Conservation (phyloP, 2,888 invertebrate species). For the Creontiades dilutus region DNA sequence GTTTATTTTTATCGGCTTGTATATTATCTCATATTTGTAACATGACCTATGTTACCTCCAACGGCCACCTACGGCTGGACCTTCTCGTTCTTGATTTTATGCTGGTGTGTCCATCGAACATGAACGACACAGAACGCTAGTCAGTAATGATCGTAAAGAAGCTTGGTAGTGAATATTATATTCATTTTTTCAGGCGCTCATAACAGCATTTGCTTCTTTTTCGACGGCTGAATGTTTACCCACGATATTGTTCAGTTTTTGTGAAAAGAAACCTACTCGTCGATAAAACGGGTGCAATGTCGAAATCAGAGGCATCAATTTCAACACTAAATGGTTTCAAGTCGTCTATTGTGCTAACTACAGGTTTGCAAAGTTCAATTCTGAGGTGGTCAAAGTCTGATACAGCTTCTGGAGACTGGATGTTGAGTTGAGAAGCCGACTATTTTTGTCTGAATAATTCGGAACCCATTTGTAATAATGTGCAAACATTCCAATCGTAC, state of each 20-base stretch:
- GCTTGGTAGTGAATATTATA: neutral
- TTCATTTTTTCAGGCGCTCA: constrained; percentile 20
- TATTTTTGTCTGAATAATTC: no score
- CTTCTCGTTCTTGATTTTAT: no score
- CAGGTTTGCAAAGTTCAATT: no score
- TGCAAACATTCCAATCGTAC: no score
- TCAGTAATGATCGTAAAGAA: constrained; percentile 22
- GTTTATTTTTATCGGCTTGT: constrained; percentile 73
- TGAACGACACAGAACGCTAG: neutral
- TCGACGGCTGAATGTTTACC: constrained; percentile 10
- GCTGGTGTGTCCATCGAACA: neutral
- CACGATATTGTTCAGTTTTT: constrained; percentile 19
- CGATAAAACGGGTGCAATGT: neutral
- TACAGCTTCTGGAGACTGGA: no score
- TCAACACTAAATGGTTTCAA: constrained; percentile 29
- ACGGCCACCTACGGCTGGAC: neutral
- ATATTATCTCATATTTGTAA: constrained; percentile 71
- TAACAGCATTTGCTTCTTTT: constrained; percentile 47
- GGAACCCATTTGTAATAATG: no score
- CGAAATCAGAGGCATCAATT: constrained; percentile 54
- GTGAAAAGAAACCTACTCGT: constrained; percentile 53
- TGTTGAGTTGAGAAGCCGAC: no score
- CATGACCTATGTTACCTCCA: constrained; percentile 41
- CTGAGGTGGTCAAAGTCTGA: constrained; percentile 31
- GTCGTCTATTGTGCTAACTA: neutral